Base-by-base conservation (phyloP, 2,113 vertebrate species). In the Lepus europaeus region DNA sequence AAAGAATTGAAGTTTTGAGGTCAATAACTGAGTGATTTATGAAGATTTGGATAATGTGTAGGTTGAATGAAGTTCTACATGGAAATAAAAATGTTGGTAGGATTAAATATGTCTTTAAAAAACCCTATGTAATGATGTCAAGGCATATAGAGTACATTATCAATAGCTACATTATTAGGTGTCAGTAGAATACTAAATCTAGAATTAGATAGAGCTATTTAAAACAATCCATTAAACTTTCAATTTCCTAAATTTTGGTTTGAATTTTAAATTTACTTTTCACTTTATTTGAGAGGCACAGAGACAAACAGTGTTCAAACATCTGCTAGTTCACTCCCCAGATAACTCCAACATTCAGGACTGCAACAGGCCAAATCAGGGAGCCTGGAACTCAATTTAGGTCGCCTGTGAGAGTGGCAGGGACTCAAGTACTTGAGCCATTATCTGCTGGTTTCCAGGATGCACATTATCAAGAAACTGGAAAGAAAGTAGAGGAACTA, bases 1-100 rank as follows among this genome's bases (percentile, higher is more conserved):
- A 92, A 29, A 79, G 33, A 83, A 79, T 4, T 70, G 12, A 95
- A 82, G 25, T 45, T 95, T 72, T 70, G 36, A 89, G 72, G 53
- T 80, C 39, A 20, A 9, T 39, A 90, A 45, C 31, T 96, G 78
- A 93, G 84, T 93, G 88, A 93, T 93, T 95, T 89, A 61, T 93
- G 85, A 91, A 91, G 70, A 96, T 13, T 36, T 79, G 59, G n/a
- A 76, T 94, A 51, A 91, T 61, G 49, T 87, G 56, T 88, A 39
- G 90, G 70, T 84, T 91, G 53, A 70, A 88, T 53, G 22, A 91
- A 70, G 25, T 76, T 95, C 79, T 92, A 14, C 29, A 80, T 36
- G 19, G 77, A 87, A 59, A 96, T 83, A 95, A 95, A 77, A 90
- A 84, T 59, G 36, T 39, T 68, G 3, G 22, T 49, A 85, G 31